A percentile compares a stretch with the other conserved stretches of the same genome.
phyloP scores from a whole-genome alignment of 2,113 vertebrate genomes.

The Phaethon lepturus region DNA sequence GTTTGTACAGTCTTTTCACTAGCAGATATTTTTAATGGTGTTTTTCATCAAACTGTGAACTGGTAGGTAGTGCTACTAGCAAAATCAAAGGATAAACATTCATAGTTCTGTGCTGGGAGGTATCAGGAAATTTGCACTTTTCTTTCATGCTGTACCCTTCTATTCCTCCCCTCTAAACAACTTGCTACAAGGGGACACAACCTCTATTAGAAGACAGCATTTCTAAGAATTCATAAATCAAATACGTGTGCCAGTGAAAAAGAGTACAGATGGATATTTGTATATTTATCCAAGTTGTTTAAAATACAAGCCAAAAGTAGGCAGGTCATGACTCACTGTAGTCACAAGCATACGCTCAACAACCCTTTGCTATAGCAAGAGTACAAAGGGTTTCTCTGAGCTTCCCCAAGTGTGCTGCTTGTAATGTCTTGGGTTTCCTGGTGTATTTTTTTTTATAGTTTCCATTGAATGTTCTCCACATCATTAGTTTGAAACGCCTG shows the following conservation, averaged over 20 bases:
- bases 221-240: neutral
- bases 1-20: neutral
- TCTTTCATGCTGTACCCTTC: neutral
- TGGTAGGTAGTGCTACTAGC: neutral
- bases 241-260: neutral
- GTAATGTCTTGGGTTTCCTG: neutral
- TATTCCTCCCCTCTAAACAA: neutral
- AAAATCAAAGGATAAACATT: neutral
- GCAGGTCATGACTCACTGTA: fast-evolving
- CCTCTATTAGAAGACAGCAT: neutral
- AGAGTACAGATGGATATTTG: too few species aligned
- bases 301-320: neutral
- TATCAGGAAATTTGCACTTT: neutral
- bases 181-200: neutral
- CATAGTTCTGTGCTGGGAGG: neutral
- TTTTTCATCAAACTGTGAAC: neutral
- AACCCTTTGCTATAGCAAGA: fast-evolving
- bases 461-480: neutral
- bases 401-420: neutral
- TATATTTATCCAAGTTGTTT: neutral
- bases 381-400: neutral
- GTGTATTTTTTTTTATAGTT: neutral
- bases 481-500: neutral
- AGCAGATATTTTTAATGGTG: neutral
- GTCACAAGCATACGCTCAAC: neutral